Base-by-base conservation (phyloP, 1,140 invertebrate species). In the Archivesica marissinica region DNA sequence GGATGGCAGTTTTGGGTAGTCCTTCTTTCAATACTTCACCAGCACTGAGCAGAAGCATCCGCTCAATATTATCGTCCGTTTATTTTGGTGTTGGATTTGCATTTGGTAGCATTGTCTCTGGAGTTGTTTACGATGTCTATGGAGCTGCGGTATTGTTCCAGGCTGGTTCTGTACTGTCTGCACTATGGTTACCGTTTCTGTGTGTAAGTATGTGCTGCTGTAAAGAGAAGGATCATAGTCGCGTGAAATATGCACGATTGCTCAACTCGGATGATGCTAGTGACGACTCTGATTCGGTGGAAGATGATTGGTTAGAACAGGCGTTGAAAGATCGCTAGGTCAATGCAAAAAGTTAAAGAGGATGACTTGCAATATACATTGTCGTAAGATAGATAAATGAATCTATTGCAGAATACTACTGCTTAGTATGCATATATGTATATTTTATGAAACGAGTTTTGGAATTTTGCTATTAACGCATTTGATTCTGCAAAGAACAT, bases 271-370 rank as follows among this genome's bases (percentile, higher is more conserved):
- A 92, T 38, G 89, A 91, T 74, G 77, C 87, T 11, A 87, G 79
- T 28, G 88, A 91, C 76, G 89, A 90, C 30, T 87, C 88, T 74
- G 88, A 88, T 74, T 88, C 85, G 17, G 74, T 89, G 13, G 91
- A 92, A 70, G 90, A 90, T 87, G 92, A 93, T 86, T 93, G 92
- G 92, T 79, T 93, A 30, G 92, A 93, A 82, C 88, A 92, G 79
- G 92, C 92, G 38, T 64, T 93, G 13, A 92, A 91, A 83, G 91
- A 90, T 54, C 33, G 56, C 23, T 79, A 64, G 44, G n/a, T n/a
- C n/a, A n/a, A n/a, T n/a, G n/a, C n/a, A n/a, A n/a, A n/a, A n/a
- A n/a, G n/a, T n/a, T n/a, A n/a, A n/a, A n/a, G n/a, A n/a, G n/a
- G n/a, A n/a, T n/a, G n/a, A n/a, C n/a, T n/a, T n/a, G n/a, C n/a